Percentiles rank a stretch among this genome's conserved stretches.
Evolutionary conservation across 1,140 invertebrate genomes (phyloP).

Genomic region (Cyclargus thomasi): DNA sequence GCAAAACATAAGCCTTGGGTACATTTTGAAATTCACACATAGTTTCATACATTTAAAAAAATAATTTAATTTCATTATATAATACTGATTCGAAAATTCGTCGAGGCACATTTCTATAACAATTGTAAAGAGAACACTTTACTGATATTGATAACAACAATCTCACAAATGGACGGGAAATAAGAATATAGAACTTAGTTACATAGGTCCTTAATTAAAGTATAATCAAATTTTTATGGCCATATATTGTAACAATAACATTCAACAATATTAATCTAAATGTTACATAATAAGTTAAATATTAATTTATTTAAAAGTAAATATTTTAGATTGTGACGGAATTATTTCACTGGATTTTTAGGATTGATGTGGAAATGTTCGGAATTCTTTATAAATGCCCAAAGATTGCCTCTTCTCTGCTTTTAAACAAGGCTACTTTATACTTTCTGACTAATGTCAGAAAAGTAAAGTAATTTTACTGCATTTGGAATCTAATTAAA

Average conservation of each 20-base stretch:
- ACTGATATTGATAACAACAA: conserved; percentile 2
- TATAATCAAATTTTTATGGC: conserved; percentile 11
- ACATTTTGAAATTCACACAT: not conserved
- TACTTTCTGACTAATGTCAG: too few relatives aligned
- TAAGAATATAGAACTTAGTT: not conserved
- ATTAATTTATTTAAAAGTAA: conserved; percentile 9
- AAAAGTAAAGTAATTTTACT: too few relatives aligned
- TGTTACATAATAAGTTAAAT: conserved; percentile 13
- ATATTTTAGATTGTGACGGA: not conserved
- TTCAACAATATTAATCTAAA: conserved; percentile 5
- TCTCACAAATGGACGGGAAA: conserved; percentile 3
- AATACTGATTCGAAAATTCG: conserved; percentile 13
- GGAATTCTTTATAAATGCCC: not conserved
- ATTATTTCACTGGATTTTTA: conserved; percentile 12
- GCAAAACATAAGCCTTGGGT: too few relatives aligned
- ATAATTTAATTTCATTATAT: conserved; percentile 5
- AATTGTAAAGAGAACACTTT: conserved; percentile 9
- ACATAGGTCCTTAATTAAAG: not conserved
- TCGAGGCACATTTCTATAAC: conserved; percentile 10
- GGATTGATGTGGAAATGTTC: not conserved
- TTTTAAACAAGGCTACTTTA: not conserved
- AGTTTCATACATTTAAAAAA: not conserved
- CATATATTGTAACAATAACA: conserved; percentile 15
- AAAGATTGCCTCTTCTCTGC: not conserved
- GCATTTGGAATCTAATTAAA: too few relatives aligned